Evolutionary conservation across 2,888 invertebrate genomes (phyloP).

Genomic region (Lycophotia porphyrea): DNA sequence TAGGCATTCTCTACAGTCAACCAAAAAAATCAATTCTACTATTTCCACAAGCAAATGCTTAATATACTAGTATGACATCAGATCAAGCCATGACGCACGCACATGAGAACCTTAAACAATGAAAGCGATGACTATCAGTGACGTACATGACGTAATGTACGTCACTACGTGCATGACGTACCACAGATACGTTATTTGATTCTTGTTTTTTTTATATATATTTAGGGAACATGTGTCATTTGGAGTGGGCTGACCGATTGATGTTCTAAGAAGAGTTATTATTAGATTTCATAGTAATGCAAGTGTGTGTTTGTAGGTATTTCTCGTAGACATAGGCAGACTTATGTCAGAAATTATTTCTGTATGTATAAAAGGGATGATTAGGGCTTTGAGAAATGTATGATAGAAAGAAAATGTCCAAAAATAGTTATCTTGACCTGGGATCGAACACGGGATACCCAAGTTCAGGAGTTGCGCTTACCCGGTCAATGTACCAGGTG

Average conservation of each 20-base stretch:
- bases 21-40: background rate
- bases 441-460: too few species aligned
- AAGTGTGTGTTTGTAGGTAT: background rate
- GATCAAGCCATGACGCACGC: background rate
- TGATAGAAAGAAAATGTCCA: too few species aligned
- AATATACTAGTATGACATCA: conserved; percentile 22
- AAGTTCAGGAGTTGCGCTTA: too few species aligned
- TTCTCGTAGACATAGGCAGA: background rate
- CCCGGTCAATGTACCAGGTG: too few species aligned
- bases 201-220: conserved; percentile 32
- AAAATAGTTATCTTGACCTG: too few species aligned
- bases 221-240: conserved; percentile 16
- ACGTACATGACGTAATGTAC: too few species aligned
- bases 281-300: conserved; percentile 27
- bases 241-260: conserved; percentile 2
- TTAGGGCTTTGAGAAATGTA: too few species aligned
- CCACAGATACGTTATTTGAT: conserved; percentile 19
- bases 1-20: background rate
- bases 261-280: conserved; percentile 5
- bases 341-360: background rate
- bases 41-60: background rate
- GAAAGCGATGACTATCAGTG: conserved; percentile 19
- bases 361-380: too few species aligned
- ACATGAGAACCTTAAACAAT: conserved; percentile 5
- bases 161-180: too few species aligned